Conservation (phyloP, 37 sponge, comb jelly and placozoan genomes). For the Oopsacas minuta region DNA sequence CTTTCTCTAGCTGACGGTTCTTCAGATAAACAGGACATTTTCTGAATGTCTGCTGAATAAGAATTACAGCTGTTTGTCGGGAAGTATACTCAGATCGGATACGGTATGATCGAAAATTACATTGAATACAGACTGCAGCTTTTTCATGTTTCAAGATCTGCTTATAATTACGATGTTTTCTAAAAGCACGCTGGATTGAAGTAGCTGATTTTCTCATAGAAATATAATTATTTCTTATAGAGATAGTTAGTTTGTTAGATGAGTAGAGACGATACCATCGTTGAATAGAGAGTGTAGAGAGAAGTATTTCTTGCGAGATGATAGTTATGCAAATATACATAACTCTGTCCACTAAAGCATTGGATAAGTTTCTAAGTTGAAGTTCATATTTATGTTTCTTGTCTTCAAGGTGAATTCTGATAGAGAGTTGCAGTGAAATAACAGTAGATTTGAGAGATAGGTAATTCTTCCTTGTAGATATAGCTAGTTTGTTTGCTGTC, state of each 20-base stretch:
- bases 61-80: not conserved
- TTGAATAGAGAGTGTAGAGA: not conserved
- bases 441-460: not conserved
- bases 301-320: not conserved
- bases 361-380: not conserved
- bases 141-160: not conserved
- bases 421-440: not conserved
- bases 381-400: not conserved
- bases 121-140: not conserved
- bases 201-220: not conserved
- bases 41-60: not conserved
- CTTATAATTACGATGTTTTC: not conserved
- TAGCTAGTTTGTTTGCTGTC: not conserved
- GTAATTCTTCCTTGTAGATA: not conserved
- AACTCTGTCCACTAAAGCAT: not conserved
- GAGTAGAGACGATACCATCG: not conserved
- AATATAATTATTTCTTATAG: not conserved
- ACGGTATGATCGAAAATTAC: not conserved
- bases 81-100: not conserved
- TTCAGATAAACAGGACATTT: not conserved
- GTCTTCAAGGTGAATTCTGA: not conserved
- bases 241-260: not conserved
- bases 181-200: conserved; percentile 22
- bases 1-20: not conserved
- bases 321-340: not conserved